Evolutionary conservation across 2,888 invertebrate genomes (phyloP).

Genomic region (Therioaphis trifolii): DNA sequence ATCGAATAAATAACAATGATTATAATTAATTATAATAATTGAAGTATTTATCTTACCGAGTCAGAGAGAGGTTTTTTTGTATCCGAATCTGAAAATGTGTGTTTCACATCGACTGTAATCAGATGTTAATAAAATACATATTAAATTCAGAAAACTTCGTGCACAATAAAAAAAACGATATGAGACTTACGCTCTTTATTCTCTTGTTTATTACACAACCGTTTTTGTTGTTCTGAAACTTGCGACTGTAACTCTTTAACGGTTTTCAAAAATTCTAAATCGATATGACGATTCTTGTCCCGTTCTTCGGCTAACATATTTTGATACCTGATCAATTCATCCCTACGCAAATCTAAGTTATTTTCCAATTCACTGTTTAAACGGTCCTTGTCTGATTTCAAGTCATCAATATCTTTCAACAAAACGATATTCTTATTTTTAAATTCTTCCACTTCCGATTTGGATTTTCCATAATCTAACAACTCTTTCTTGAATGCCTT

Average conservation of each 20-base stretch:
- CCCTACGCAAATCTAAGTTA: slow-evolving; percentile 21
- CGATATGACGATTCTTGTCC: slow-evolving; percentile 45
- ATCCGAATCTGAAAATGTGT: slow-evolving; percentile 42
- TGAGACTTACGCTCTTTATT: slow-evolving; percentile 48
- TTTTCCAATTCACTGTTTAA: slow-evolving; percentile 44
- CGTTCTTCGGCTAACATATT: slow-evolving; percentile 49
- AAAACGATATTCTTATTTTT: slow-evolving; percentile 39
- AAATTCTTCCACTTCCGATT: slow-evolving; percentile 26
- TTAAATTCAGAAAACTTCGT: too few species aligned
- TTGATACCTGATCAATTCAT: slow-evolving; percentile 34
- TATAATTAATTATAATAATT: too few species aligned
- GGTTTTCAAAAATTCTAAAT: slow-evolving; percentile 46
- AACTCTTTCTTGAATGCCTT: slow-evolving; percentile 43
- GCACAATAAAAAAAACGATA: too few species aligned
- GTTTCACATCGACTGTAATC: slow-evolving; percentile 39
- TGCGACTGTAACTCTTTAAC: slow-evolving; percentile 48
- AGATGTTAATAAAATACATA: not conserved
- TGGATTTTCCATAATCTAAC: slow-evolving; percentile 48
- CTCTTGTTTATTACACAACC: slow-evolving; percentile 26
- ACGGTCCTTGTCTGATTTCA: slow-evolving; percentile 33
- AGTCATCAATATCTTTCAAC: slow-evolving; percentile 39
- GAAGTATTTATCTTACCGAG: not conserved
- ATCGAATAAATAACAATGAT: not conserved
- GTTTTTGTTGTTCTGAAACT: slow-evolving; percentile 34
- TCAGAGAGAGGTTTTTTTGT: not conserved